Conservation (phyloP, 2,797 vertebrate genomes). For the Pseudopleuronectes americanus region DNA sequence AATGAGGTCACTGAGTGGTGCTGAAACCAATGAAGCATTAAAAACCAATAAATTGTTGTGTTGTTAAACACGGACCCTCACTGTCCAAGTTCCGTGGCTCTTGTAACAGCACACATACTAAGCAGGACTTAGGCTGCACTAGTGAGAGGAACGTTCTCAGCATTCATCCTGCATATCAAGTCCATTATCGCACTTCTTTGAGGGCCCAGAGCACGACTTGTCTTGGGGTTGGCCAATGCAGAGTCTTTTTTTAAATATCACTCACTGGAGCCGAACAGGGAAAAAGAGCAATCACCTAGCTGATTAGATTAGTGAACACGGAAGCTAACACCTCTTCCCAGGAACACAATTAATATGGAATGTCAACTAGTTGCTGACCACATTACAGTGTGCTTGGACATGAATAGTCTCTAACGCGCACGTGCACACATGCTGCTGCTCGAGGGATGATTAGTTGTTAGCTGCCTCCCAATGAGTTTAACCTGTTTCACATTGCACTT, state of each 20-base stretch:
- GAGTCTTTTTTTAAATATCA: slow-evolving; percentile 59
- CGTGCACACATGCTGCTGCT: slow-evolving; percentile 9
- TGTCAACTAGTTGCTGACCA: slow-evolving; percentile 53
- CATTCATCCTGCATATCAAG: slow-evolving; percentile 12
- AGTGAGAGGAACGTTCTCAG: background rate
- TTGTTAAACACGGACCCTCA: slow-evolving; percentile 55
- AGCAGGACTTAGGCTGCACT: slow-evolving; percentile 17
- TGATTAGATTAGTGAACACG: slow-evolving; percentile 71
- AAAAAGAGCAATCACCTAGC: slow-evolving; percentile 63
- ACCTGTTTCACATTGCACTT: slow-evolving; percentile 27
- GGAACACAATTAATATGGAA: slow-evolving; percentile 66
- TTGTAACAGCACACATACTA: slow-evolving; percentile 44
- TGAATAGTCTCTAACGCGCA: slow-evolving; percentile 1
- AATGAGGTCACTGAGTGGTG: slow-evolving; percentile 38
- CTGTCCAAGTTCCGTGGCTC: slow-evolving; percentile 25
- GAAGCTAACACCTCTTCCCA: slow-evolving; percentile 55
- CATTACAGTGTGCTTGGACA: background rate
- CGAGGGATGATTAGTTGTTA: slow-evolving; percentile 59
- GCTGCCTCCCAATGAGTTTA: slow-evolving; percentile 60
- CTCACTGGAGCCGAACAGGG: slow-evolving; percentile 47
- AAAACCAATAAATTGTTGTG: slow-evolving; percentile 59
- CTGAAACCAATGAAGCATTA: slow-evolving; percentile 59
- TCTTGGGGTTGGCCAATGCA: slow-evolving; percentile 2
- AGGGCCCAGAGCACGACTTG: slow-evolving; percentile 35
- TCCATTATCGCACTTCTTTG: slow-evolving; percentile 6